phyloP scores from a whole-genome alignment of 2,797 vertebrate species.

The Dipus sagitta region DNA sequence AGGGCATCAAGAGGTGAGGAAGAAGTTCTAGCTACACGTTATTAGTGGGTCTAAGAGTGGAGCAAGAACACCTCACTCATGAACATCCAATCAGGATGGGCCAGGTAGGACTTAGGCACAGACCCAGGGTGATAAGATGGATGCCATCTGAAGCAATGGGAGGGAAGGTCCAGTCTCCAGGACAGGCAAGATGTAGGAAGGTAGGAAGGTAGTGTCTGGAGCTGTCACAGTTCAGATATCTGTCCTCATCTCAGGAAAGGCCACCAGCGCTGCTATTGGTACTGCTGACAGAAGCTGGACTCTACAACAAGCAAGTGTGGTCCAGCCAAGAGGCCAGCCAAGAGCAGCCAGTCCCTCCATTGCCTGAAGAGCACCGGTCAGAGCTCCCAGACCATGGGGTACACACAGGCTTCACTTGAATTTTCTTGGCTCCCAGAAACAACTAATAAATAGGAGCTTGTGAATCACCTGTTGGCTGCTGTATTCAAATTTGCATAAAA shows the following conservation, averaged over 20 bases:
- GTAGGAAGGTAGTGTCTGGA: not conserved
- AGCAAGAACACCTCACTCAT: not conserved
- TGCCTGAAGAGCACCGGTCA: not conserved
- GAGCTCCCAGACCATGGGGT: too few relatives aligned
- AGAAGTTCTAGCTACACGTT: not conserved
- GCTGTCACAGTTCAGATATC: not conserved
- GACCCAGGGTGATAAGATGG: rapidly evolving
- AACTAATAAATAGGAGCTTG: not conserved
- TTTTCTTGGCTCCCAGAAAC: too few relatives aligned
- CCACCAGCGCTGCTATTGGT: not conserved
- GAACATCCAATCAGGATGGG: not conserved
- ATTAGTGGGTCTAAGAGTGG: not conserved
- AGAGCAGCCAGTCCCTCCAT: not conserved
- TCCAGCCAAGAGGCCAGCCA: not conserved
- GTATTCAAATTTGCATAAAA: not conserved
- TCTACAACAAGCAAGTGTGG: too few relatives aligned
- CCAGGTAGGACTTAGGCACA: rapidly evolving
- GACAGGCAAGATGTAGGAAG: not conserved
- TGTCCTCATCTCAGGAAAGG: not conserved
- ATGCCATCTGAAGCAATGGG: constrained; percentile 38
- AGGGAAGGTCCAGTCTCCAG: not conserved
- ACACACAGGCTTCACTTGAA: not conserved
- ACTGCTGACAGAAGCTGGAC: not conserved
- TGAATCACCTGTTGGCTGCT: not conserved
- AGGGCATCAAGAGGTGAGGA: not conserved